phyloP scores from a whole-genome alignment of 2,113 vertebrate genomes.

The Brachypodius melanocephalos region DNA sequence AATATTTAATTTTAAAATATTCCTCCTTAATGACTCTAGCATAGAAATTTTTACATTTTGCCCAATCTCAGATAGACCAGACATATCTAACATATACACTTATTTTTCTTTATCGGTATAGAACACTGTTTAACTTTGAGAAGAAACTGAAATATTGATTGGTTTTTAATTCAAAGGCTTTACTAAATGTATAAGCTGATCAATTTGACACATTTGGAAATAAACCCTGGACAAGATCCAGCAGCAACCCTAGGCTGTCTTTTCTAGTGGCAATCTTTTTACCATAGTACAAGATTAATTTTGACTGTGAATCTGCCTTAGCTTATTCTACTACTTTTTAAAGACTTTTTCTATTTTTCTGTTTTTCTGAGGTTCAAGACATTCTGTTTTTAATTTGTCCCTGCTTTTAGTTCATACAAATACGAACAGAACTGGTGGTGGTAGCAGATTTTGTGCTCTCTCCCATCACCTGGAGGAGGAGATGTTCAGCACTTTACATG shows the following conservation, averaged over 20 bases:
- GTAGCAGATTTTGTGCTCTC: background rate
- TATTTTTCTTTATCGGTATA: background rate
- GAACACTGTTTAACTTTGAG: background rate
- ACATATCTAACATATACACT: background rate
- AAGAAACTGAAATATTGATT: background rate
- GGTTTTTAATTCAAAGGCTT: background rate
- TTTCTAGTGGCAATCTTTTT: background rate
- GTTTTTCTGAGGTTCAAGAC: background rate
- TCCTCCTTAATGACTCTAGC: background rate
- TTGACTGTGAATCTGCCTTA: background rate
- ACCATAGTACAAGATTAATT: background rate
- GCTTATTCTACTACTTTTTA: background rate
- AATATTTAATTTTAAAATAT: background rate
- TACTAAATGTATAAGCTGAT: background rate
- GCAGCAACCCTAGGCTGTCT: background rate
- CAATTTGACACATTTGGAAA: background rate
- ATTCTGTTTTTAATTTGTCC: background rate
- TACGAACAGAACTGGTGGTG: rapidly evolving
- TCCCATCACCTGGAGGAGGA: background rate
- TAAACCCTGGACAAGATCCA: background rate
- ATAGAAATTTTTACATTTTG: background rate
- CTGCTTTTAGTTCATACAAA: background rate
- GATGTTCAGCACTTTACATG: background rate
- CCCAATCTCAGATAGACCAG: background rate
- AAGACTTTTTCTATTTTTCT: background rate